Percentiles rank a stretch among this genome's conserved stretches.
Evolutionary conservation across 2,797 vertebrate species (phyloP).

Genomic region (Ara ararauna): DNA sequence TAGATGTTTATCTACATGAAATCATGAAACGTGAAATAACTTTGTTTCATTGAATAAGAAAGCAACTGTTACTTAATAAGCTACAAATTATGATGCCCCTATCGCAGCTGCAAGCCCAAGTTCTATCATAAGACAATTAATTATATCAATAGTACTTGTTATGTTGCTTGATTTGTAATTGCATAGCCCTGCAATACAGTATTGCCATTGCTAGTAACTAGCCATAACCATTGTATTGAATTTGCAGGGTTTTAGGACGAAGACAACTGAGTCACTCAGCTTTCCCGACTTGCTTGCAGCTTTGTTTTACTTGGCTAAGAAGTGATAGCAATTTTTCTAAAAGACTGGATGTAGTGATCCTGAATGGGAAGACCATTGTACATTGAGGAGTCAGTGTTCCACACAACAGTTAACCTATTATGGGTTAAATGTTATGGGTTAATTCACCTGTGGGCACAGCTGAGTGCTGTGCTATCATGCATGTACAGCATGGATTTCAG

Average conservation of each 20-base stretch:
- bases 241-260: neutral
- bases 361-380: neutral
- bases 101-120: neutral
- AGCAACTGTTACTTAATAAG: neutral
- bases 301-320: neutral
- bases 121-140: neutral
- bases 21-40: neutral
- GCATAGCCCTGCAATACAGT: neutral
- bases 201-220: neutral
- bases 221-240: neutral
- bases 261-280: neutral
- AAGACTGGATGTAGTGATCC: neutral
- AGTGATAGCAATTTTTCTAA: neutral
- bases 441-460: neutral
- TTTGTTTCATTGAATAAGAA: neutral
- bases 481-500: neutral
- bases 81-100: neutral
- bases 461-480: fast-evolving
- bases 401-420: neutral
- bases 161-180: neutral
- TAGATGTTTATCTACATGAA: neutral
- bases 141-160: neutral
- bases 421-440: neutral
- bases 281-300: neutral
- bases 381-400: neutral